phyloP scores from a whole-genome alignment of 2,113 vertebrate species.

The Camelus bactrianus region DNA sequence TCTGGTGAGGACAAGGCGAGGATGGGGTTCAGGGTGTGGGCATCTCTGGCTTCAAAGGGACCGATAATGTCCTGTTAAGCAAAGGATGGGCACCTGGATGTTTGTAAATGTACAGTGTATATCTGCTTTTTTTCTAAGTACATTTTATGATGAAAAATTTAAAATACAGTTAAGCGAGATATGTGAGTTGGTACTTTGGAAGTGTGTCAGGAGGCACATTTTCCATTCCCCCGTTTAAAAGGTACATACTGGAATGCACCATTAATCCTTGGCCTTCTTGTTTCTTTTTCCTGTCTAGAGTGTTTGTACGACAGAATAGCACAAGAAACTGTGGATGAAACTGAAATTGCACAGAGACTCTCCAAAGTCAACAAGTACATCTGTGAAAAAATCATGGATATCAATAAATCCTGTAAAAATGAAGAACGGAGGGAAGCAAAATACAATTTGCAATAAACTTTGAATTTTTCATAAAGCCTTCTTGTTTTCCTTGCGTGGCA shows the following conservation, averaged over 20 bases:
- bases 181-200: not conserved
- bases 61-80: not conserved
- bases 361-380: constrained; percentile 99
- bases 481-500: constrained; percentile 85
- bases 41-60: not conserved
- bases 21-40: no score
- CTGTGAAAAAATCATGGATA: constrained; percentile 99
- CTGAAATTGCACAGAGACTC: constrained; percentile 99
- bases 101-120: not conserved
- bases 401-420: constrained; percentile 99
- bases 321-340: constrained; percentile 98
- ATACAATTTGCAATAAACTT: constrained; percentile 93
- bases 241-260: not conserved
- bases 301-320: constrained; percentile 99
- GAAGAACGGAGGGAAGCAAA: constrained; percentile 99
- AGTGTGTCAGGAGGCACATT: not conserved
- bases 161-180: not conserved
- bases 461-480: constrained; percentile 89
- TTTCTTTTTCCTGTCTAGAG: constrained; percentile 88
- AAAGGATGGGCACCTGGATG: not conserved
- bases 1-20: not conserved
- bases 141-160: not conserved
- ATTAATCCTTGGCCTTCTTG: constrained; percentile 71
- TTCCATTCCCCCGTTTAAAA: not conserved
- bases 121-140: not conserved